These are phyloP conservation scores for Fragum fragum DNA, from an alignment of 2,888 invertebrate species.

Conservation along the genomic window DNA sequence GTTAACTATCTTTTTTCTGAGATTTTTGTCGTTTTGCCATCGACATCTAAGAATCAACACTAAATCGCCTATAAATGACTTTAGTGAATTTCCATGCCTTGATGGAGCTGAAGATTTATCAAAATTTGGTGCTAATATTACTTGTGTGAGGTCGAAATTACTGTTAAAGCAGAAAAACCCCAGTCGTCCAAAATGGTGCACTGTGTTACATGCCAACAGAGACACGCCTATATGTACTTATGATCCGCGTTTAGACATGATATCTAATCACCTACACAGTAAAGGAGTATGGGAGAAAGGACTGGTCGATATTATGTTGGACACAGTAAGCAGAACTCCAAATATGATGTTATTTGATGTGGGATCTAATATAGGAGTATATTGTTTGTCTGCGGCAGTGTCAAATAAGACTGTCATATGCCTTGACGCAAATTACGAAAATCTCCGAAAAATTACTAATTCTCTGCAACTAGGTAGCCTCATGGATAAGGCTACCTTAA, in stretches of 20 bases:
- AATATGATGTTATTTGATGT: slow-evolving; percentile 15
- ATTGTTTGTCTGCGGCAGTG: neutral
- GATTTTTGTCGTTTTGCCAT: no score
- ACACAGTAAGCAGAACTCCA: neutral
- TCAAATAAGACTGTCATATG: neutral
- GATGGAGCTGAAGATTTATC: neutral
- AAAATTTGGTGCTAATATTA: neutral
- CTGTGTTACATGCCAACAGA: neutral
- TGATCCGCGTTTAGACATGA: neutral
- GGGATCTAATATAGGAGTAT: slow-evolving; percentile 11
- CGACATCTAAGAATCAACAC: no score
- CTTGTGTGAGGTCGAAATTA: neutral
- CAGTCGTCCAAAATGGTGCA: neutral
- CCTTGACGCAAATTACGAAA: slow-evolving; percentile 8
- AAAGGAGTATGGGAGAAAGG: neutral
- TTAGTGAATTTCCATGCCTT: neutral
- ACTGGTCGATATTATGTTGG: neutral
- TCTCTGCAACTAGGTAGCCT: neutral
- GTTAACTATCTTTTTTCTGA: no score
- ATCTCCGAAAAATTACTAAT: slow-evolving; percentile 5
- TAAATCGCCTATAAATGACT: neutral
- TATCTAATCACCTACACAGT: neutral
- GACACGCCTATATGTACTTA: slow-evolving; percentile 5
- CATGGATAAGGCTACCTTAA: neutral
- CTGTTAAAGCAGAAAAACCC: neutral